These are phyloP conservation scores for Pardalotus punctatus DNA, from an alignment of 2,113 vertebrate genomes.

Conservation along the genomic window DNA sequence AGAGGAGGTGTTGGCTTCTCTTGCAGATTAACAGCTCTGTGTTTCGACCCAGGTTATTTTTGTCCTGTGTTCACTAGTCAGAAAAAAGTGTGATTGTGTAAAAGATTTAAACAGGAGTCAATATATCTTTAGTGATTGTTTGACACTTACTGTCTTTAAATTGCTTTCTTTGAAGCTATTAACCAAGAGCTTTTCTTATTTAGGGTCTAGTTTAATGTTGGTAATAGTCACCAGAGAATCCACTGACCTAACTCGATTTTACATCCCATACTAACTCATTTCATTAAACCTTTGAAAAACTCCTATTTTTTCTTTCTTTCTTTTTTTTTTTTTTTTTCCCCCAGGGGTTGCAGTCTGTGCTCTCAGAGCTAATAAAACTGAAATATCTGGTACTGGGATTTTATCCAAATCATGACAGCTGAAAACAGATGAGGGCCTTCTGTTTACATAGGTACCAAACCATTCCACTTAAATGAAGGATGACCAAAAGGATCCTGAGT, in stretches of 20 bases:
- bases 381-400: background rate
- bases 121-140: background rate
- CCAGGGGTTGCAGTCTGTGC: background rate
- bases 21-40: background rate
- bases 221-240: background rate
- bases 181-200: background rate
- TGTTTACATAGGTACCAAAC: background rate
- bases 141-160: background rate
- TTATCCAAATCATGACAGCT: background rate
- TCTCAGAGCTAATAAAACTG: background rate
- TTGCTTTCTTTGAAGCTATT: background rate
- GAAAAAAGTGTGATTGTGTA: background rate
- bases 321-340: background rate
- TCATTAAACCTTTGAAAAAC: background rate
- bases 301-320: background rate
- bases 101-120: background rate
- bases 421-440: background rate
- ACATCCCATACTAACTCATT: background rate
- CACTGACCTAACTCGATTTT: background rate
- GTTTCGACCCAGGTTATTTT: background rate
- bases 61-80: background rate
- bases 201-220: background rate
- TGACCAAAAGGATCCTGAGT: background rate
- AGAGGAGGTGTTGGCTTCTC: background rate
- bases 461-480: background rate